A percentile compares a stretch with the other conserved stretches of the same genome.
These are phyloP conservation scores for Drosophila greeni DNA, from an alignment of 2,888 invertebrate genomes.

Conservation along the genomic window DNA sequence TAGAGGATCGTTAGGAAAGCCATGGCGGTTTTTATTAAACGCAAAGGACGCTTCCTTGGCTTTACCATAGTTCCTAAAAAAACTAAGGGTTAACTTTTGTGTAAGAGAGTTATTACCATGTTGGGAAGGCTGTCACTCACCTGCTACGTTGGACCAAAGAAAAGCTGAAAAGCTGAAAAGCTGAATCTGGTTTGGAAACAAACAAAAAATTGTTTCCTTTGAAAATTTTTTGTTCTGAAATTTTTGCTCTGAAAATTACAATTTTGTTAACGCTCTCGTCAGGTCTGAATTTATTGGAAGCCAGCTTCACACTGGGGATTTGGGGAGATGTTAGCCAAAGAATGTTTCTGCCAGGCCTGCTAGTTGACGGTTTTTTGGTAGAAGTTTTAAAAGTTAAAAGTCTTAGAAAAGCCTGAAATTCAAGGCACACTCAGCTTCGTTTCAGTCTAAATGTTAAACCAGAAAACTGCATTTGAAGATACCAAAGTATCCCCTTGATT, in stretches of 20 bases:
- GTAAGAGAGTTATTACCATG: too few species aligned
- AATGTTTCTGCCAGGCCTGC: not conserved
- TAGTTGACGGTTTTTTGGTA: not conserved
- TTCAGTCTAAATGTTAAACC: too few species aligned
- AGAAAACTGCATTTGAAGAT: too few species aligned
- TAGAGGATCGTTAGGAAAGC: slow-evolving; percentile 24
- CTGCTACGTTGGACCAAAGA: not conserved
- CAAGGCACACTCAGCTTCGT: too few species aligned
- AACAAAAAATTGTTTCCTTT: too few species aligned
- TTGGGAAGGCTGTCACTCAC: too few species aligned
- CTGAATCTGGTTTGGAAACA: too few species aligned
- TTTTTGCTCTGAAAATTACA: not conserved
- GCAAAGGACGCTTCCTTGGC: slow-evolving; percentile 3
- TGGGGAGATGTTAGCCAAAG: not conserved
- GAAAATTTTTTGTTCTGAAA: not conserved
- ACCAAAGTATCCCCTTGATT: too few species aligned
- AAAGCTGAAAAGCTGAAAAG: not conserved
- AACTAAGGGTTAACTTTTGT: too few species aligned
- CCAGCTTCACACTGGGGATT: not conserved
- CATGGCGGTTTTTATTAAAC: not conserved
- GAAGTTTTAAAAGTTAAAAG: fast-evolving
- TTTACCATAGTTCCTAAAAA: too few species aligned
- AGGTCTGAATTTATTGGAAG: not conserved
- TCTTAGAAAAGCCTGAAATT: too few species aligned
- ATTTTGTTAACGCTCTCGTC: not conserved